Conservation (phyloP, 2,888 invertebrate genomes). For the Cataglyphis rosenhaueri region DNA sequence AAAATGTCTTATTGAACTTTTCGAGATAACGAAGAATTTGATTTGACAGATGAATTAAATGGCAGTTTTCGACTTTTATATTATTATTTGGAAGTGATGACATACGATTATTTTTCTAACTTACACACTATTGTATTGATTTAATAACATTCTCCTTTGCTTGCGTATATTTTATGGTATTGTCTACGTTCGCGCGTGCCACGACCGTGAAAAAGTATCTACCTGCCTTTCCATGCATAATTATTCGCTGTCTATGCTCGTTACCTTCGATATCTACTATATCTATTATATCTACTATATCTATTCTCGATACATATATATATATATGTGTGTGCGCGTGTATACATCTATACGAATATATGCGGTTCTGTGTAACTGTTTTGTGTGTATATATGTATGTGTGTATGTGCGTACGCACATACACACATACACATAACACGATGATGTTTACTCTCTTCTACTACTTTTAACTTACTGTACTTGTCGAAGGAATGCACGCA, state of each 20-base stretch:
- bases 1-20: neutral
- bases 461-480: slow-evolving; percentile 59
- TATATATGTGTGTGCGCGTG: slow-evolving; percentile 62
- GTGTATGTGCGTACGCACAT: slow-evolving; percentile 3
- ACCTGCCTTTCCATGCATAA: slow-evolving; percentile 62
- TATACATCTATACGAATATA: slow-evolving; percentile 64
- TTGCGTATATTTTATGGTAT: slow-evolving; percentile 3
- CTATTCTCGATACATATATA: slow-evolving; percentile 58
- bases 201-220: slow-evolving; percentile 44
- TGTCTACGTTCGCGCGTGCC: slow-evolving; percentile 63
- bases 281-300: slow-evolving; percentile 40
- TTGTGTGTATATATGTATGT: slow-evolving; percentile 22
- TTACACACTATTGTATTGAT: slow-evolving; percentile 18
- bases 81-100: slow-evolving; percentile 32
- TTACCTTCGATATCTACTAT: slow-evolving; percentile 59
- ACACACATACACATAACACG: slow-evolving; percentile 12
- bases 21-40: neutral
- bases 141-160: neutral
- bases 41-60: neutral
- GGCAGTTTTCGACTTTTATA: neutral
- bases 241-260: slow-evolving; percentile 69
- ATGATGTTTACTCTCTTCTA: slow-evolving; percentile 55
- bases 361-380: slow-evolving; percentile 54
- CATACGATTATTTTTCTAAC: neutral
- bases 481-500: slow-evolving; percentile 71